Evolutionary conservation across 2,888 invertebrate species (phyloP).

Genomic region (Microchrysa polita): DNA sequence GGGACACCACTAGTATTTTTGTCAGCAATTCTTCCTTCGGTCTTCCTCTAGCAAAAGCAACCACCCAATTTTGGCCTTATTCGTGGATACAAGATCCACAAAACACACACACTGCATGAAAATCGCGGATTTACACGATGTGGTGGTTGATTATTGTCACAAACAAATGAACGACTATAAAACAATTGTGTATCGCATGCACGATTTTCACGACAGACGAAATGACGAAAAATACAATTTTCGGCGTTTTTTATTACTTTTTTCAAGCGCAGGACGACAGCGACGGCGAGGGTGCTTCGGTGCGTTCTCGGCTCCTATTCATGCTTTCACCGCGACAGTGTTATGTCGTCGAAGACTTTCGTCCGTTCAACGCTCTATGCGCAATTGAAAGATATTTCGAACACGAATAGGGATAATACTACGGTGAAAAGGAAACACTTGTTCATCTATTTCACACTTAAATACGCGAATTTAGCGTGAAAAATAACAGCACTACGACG

Average conservation of each 20-base stretch:
- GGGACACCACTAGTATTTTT: not conserved
- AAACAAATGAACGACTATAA: not conserved
- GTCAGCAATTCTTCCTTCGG: not conserved
- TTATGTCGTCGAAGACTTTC: conserved; percentile 23
- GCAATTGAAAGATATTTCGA: not conserved
- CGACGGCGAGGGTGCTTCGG: conserved; percentile 1
- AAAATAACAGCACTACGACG: conserved; percentile 17
- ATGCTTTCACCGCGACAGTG: conserved; percentile 40
- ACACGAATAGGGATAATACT: not conserved
- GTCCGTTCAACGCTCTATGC: not conserved
- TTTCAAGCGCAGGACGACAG: not conserved
- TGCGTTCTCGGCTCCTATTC: conserved; percentile 18
- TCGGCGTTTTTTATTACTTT: conserved; percentile 9
- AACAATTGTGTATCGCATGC: not conserved
- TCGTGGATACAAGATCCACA: too few relatives aligned
- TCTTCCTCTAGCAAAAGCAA: not conserved
- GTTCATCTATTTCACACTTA: conserved; percentile 24
- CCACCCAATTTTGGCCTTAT: not conserved
- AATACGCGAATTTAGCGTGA: not conserved
- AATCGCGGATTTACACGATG: not conserved
- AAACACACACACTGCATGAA: conserved; percentile 30
- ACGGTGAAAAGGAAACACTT: not conserved
- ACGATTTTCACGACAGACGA: conserved; percentile 2
- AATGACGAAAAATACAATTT: not conserved
- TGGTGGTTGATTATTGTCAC: not conserved